These are phyloP conservation scores for Platycheirus rosarum DNA, from an alignment of 2,888 invertebrate species.

Conservation along the genomic window DNA sequence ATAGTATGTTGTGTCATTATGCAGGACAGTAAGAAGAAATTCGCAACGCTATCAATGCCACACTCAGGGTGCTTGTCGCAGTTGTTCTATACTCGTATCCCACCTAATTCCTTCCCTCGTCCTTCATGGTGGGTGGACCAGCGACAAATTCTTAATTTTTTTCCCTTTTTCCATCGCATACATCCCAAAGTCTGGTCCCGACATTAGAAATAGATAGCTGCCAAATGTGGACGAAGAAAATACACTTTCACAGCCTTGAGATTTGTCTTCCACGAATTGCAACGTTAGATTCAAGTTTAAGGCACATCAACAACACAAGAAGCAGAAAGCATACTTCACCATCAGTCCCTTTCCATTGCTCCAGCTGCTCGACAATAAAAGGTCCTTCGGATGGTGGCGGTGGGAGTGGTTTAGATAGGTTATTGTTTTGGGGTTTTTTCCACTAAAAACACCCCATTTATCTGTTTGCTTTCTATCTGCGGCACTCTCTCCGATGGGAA, in stretches of 20 bases:
- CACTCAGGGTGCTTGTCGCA: slow-evolving; percentile 70
- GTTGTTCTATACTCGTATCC: slow-evolving; percentile 69
- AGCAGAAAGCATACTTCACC: slow-evolving; percentile 60
- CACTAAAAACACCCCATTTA: slow-evolving; percentile 58
- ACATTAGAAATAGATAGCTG: slow-evolving; percentile 72
- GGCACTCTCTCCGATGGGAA: slow-evolving; percentile 59
- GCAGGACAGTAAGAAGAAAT: slow-evolving; percentile 63
- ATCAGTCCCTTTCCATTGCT: background rate
- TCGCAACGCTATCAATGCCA: slow-evolving; percentile 74
- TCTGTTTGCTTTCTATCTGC: slow-evolving; percentile 10
- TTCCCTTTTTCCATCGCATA: slow-evolving; percentile 28
- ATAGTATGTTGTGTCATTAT: slow-evolving; percentile 58
- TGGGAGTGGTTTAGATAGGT: slow-evolving; percentile 72
- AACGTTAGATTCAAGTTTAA: slow-evolving; percentile 51
- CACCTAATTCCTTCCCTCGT: slow-evolving; percentile 19
- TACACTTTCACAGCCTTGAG: slow-evolving; percentile 65
- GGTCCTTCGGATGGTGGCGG: slow-evolving; percentile 36
- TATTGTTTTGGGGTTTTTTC: slow-evolving; percentile 68
- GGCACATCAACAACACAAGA: slow-evolving; percentile 68
- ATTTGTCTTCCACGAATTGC: slow-evolving; percentile 72
- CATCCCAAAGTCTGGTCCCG: slow-evolving; percentile 59
- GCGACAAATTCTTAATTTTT: slow-evolving; percentile 55
- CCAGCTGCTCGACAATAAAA: slow-evolving; percentile 10
- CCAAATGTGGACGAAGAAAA: slow-evolving; percentile 41
- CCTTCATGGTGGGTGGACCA: slow-evolving; percentile 53